These are phyloP conservation scores for Clanis bilineata DNA, from an alignment of 2,888 invertebrate genomes.

Conservation along the genomic window DNA sequence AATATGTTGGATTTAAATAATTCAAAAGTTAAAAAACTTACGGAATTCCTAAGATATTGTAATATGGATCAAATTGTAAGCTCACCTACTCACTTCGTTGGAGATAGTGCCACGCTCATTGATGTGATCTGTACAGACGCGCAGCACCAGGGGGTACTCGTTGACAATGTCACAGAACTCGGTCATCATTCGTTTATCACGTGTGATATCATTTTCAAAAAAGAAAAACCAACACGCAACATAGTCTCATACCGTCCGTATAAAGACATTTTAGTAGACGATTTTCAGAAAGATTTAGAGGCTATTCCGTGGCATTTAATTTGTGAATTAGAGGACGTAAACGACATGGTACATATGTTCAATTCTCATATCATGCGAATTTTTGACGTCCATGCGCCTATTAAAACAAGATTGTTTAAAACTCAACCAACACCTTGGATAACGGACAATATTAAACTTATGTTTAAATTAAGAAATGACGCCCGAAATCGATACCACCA, in stretches of 20 bases:
- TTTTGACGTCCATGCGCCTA: conserved; percentile 16
- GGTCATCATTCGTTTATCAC: conserved; percentile 9
- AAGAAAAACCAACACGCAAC: background rate
- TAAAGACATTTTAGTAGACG: background rate
- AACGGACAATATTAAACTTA: conserved; percentile 15
- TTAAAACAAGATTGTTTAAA: background rate
- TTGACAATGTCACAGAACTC: background rate
- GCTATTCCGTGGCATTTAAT: background rate
- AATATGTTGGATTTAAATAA: background rate
- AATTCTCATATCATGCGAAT: background rate
- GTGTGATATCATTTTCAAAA: conserved; percentile 1
- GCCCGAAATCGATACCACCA: background rate
- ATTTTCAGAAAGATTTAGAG: background rate
- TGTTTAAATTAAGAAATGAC: conserved; percentile 10
- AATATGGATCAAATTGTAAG: background rate
- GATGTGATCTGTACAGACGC: conserved; percentile 14
- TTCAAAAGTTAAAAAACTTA: background rate
- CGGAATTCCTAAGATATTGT: background rate
- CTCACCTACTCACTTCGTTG: background rate
- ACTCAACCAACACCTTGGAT: conserved; percentile 13
- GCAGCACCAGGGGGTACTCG: background rate
- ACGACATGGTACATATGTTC: conserved; percentile 7
- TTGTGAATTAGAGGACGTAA: background rate
- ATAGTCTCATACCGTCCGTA: conserved; percentile 6
- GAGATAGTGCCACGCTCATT: background rate